These are phyloP conservation scores for Taxidea taxus DNA, from an alignment of 2,113 vertebrate species.

Conservation along the genomic window DNA sequence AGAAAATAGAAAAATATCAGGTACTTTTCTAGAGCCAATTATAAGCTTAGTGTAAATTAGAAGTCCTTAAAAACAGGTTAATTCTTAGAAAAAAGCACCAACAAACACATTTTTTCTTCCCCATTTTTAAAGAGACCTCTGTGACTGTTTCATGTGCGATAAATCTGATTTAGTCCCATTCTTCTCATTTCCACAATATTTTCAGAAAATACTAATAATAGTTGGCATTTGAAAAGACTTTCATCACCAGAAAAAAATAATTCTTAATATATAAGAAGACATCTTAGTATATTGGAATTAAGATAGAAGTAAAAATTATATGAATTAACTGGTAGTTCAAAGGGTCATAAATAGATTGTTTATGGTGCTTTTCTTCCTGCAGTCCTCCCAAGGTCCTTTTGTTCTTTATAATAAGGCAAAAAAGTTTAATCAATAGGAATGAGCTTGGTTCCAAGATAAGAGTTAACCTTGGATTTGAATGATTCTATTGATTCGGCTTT, in stretches of 20 bases:
- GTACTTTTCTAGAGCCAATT: not conserved
- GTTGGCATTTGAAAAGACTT: not conserved
- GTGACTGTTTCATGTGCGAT: not conserved
- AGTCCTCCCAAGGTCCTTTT: constrained; percentile 18
- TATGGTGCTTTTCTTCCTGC: not conserved
- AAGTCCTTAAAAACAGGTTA: not conserved
- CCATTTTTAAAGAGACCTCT: not conserved
- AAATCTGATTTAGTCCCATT: not conserved
- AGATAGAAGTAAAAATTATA: not conserved
- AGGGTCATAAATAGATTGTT: not conserved
- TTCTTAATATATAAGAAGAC: not conserved
- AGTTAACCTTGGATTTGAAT: constrained; percentile 24
- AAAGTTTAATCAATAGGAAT: constrained; percentile 43
- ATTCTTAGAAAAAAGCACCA: not conserved
- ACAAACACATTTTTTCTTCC: not conserved
- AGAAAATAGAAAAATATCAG: constrained; percentile 6
- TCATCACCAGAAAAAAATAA: not conserved
- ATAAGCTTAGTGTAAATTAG: not conserved
- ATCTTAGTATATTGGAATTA: not conserved
- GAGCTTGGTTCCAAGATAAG: constrained; percentile 28
- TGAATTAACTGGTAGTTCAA: constrained; percentile 35
- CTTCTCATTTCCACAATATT: not conserved
- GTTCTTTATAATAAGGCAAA: constrained; percentile 25
- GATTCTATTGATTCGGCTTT: constrained; percentile 47
- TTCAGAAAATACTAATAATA: not conserved